Base-by-base conservation (phyloP, 37 sponge, comb jelly and placozoan genomes). In the Oopsacas minuta region DNA sequence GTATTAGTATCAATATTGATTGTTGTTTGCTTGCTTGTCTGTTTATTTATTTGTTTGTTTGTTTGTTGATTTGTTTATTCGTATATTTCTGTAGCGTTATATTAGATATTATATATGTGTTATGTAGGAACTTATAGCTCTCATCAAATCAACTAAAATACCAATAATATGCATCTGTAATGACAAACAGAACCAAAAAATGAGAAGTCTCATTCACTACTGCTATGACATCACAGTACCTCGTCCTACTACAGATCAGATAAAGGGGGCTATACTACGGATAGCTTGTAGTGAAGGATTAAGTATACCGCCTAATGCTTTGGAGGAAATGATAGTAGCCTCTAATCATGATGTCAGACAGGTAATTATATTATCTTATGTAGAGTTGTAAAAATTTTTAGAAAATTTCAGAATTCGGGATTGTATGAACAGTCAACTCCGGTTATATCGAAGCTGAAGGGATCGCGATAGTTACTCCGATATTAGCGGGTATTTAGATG, bases 101-200 rank as follows among this genome's bases (percentile, higher is more conserved):
- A 17, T 17, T 42, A 42, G 12, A 36, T 82, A n/a, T 28, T 20
- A 0, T 46, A 38, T 36, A 36, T 37, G 17, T n/a, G n/a, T 37
- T 10, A 38, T 53, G 69, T 69, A 93, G 89, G 99, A 98, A 82
- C 87, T 95, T 53, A 95, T 98, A 23, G 37, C 81, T 37, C 53
- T 98, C 30, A 98, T 95, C 53, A 95, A 98, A 91, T 89, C 85
- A 17, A 86, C 94, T 17, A 85, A 53, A 23, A 82, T 98, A 22
- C 99, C 99, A 20, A 90, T 98, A 82, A 95, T 98, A 23, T 97
- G 99, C 53, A 98, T 98, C 84, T 98, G 99, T 86, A 98, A 98
- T 81, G 94, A 98, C 84, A 82, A 95, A 7, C 89, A 92, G 35
- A 87, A 87, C 34, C 85, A 86, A 28, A 97, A 97, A 84, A 92